These are phyloP conservation scores for Sebastes glaucus DNA, from an alignment of 2,797 vertebrate species.

Conservation along the genomic window DNA sequence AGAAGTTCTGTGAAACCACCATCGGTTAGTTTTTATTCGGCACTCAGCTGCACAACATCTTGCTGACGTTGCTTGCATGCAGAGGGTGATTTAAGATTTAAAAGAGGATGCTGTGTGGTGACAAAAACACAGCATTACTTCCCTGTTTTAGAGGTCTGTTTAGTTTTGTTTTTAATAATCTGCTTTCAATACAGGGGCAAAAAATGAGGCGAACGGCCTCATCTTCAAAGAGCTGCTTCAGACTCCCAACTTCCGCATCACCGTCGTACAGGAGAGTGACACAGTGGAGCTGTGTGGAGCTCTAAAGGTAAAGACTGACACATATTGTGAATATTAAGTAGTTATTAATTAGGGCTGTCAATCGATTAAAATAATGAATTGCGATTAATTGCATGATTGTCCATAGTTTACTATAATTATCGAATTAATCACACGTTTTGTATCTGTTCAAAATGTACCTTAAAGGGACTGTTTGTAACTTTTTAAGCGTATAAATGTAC, in stretches of 20 bases:
- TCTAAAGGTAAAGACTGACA: slow-evolving; percentile 80
- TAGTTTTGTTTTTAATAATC: not conserved
- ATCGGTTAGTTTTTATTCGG: slow-evolving; percentile 78
- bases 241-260: slow-evolving; percentile 88
- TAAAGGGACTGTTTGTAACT: no score
- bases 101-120: not conserved
- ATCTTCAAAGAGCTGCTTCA: slow-evolving; percentile 89
- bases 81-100: no score
- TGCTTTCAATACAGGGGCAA: slow-evolving; percentile 77
- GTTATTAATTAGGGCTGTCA: no score
- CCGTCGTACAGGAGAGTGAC: slow-evolving; percentile 83
- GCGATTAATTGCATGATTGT: no score
- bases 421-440: no score
- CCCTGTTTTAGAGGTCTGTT: not conserved
- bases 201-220: slow-evolving; percentile 77
- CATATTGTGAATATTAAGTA: not conserved
- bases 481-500: no score
- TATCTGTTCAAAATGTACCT: no score
- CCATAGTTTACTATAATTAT: no score
- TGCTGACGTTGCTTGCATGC: no score
- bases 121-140: not conserved
- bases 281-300: slow-evolving; percentile 90
- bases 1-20: slow-evolving; percentile 94
- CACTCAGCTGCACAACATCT: not conserved
- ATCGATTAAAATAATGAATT: no score